phyloP scores from a whole-genome alignment of 2,888 invertebrate species.

The Drosophila borborema region DNA sequence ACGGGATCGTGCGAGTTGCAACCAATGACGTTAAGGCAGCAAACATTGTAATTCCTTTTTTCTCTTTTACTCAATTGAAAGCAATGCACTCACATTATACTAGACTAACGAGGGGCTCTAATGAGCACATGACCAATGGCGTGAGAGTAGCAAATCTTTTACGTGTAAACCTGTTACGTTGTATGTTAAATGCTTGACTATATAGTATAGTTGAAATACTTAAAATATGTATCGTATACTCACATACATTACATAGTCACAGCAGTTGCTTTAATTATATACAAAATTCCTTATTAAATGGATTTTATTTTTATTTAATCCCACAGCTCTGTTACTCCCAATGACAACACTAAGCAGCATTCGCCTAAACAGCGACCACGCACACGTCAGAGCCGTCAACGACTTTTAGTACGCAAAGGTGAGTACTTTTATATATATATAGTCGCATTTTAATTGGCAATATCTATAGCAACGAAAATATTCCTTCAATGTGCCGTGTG shows the following conservation, averaged over 20 bases:
- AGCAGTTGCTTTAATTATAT: not conserved
- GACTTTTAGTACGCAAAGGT: constrained; percentile 66
- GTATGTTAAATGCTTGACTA: too few species aligned
- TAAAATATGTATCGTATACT: not conserved
- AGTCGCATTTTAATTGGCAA: constrained; percentile 54
- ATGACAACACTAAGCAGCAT: constrained; percentile 19
- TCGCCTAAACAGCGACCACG: constrained; percentile 28
- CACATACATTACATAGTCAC: not conserved
- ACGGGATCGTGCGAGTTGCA: not conserved
- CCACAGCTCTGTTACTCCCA: constrained; percentile 19
- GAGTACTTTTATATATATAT: constrained; percentile 20
- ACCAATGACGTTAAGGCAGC: not conserved
- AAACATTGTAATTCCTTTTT: not conserved
- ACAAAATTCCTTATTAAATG: not conserved
- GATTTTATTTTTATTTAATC: not conserved
- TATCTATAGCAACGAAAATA: constrained; percentile 25
- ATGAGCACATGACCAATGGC: not conserved
- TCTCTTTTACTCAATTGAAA: not conserved
- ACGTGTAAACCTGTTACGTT: not conserved
- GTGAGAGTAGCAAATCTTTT: not conserved
- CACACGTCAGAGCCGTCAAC: constrained; percentile 43
- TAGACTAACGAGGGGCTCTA: not conserved
- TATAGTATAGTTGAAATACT: not conserved
- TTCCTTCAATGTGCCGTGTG: constrained; percentile 31
- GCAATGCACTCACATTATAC: not conserved